Evolutionary conservation across 2,797 vertebrate species (phyloP), one percentile per base, ranked within the genome.

Genomic region (Cryptoblepharus egeriae): DNA sequence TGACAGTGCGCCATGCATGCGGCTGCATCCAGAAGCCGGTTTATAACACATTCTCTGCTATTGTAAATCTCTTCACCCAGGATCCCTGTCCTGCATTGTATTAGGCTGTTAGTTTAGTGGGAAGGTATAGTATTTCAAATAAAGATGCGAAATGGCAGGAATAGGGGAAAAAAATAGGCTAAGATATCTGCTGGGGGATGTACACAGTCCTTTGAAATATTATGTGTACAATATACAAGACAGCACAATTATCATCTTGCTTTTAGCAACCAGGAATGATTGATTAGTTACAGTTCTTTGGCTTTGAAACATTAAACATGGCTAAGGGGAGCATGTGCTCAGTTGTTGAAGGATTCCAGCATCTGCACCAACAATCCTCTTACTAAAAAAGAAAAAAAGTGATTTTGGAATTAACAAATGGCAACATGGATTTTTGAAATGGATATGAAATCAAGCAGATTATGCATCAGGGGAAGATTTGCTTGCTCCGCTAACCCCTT

Each of bases 311-410:
- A 13, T 76, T 52, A 86, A 91, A 82, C 85, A 69, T 39, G 87
- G 86, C 75, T 88, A 32, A 88, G 89, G n/a, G 71, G 76, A 77
- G 83, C 70, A 15, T 6, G 18, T 82, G 92, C 90, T 88, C 87
- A 82, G 67, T 83, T 93, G 90, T 87, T 75, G 81, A 84, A 88
- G 88, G 85, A 78, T 85, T 92, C 92, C 85, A 93, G 84, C 92
- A 93, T 94, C 94, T 95, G 93, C 90, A 85, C 88, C 85, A 78
- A 82, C 87, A 92, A 94, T 94, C 91, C 91, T 92, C 92, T 92
- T 92, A 6, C 8, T 10, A 1, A 2, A 3, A 9, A 20, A 15
- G 70, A 89, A 24, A 79, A 85, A 75, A 90, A 88, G 85, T 55
- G 85, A 81, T 84, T 68, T 86, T 84, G 89, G 90, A 92, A 87